Conservation (phyloP, 2,888 invertebrate species). For the Hyalella azteca region DNA sequence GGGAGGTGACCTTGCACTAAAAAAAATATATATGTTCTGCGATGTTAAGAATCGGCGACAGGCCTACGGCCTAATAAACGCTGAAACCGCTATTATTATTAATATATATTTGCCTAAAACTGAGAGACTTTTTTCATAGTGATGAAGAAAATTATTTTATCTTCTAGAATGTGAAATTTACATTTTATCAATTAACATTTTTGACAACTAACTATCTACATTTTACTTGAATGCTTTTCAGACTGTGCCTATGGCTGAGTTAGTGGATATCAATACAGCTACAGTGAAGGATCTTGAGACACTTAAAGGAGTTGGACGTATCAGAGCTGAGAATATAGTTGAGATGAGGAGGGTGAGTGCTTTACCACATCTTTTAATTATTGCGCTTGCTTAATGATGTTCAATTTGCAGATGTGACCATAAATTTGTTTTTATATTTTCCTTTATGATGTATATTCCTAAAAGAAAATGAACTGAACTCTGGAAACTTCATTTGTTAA, state of each 20-base stretch:
- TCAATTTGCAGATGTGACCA: too few species aligned
- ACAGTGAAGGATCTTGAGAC: slow-evolving; percentile 59
- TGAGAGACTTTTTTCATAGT: background rate
- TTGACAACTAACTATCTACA: background rate
- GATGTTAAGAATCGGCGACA: too few species aligned
- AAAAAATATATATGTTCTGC: too few species aligned
- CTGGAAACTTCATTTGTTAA: too few species aligned
- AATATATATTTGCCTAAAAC: too few species aligned
- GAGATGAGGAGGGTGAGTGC: slow-evolving; percentile 62
- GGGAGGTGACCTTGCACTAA: too few species aligned
- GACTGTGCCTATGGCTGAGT: slow-evolving; percentile 27
- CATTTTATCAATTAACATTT: background rate
- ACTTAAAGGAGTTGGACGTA: slow-evolving; percentile 62
- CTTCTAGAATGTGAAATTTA: background rate
- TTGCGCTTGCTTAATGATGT: too few species aligned
- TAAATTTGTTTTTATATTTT: too few species aligned
- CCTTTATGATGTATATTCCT: too few species aligned
- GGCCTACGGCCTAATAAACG: too few species aligned
- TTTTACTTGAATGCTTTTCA: background rate
- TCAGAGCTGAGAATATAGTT: slow-evolving; percentile 63
- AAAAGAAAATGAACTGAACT: too few species aligned
- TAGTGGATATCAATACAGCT: slow-evolving; percentile 33
- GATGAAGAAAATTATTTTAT: background rate
- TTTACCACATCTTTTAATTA: background rate
- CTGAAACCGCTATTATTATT: too few species aligned